Base-by-base conservation (phyloP, 2,113 vertebrate species). In the Chlamydotis undulata region DNA sequence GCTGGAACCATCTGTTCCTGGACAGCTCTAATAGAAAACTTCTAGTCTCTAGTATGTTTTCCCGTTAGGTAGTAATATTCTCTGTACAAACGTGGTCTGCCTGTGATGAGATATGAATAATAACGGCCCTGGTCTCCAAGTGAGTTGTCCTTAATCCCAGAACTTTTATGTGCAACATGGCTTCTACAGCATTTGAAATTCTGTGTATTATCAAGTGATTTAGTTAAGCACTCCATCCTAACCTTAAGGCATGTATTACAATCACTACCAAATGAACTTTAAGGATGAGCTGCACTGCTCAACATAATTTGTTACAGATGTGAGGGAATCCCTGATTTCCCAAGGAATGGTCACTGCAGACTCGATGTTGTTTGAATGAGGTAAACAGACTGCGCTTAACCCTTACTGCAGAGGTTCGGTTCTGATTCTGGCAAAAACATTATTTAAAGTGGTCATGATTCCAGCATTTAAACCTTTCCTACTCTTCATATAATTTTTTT, bases 241-340 rank as follows among this genome's bases (percentile, higher is more conserved):
- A 91, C 93, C 95, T 95, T 85, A 79, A 96, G 93, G 93, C 91
- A 84, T 89, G 57, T 92, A 92, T 96, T 94, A 89, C 65, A 93
- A 68, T 96, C 90, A 89, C 88, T 68, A 92, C 93, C 95, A 94
- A 94, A 82, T 91, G 86, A 89, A 96, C 86, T 94, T 89, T 82
- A 87, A 92, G 89, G 95, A 95, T 96, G 95, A 96, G 94, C 77
- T 91, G 90, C 95, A 79, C 45, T 55, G 83, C 35, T 94, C 35
- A 73, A 78, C 2, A 1, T 93, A 94, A 96, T 96, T 89, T 76
- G 19, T 91, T 95, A 64, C 96, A 96, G 94, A 95, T 96, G 90
- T 76, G 45, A 96, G 65, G 89, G 95, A 96, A 95, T 96, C 94
- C 96, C 95, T 95, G 71, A 97, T 97, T 96, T 97, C 96, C 94